Conservation (phyloP, 2,113 vertebrate species). For the Mixornis gularis region DNA sequence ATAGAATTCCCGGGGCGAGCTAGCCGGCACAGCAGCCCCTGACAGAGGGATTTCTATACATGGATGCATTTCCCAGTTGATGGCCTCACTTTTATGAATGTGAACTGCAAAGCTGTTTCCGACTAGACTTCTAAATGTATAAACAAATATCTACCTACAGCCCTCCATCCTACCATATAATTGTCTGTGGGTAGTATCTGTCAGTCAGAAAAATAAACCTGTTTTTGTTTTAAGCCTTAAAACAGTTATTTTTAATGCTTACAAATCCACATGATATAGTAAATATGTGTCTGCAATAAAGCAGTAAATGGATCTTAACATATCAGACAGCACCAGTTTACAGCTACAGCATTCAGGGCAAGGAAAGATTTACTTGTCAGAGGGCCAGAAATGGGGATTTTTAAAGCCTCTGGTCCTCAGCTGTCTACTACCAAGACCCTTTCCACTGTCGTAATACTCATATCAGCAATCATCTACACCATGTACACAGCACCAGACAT, state of each 20-base stretch:
- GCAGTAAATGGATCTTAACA: background rate
- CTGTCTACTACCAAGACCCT: background rate
- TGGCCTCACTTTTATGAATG: background rate
- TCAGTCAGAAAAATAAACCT: background rate
- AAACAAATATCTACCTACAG: background rate
- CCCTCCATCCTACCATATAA: background rate
- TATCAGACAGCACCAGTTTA: background rate
- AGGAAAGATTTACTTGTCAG: background rate
- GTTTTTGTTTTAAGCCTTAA: background rate
- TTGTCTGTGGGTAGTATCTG: background rate
- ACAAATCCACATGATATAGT: background rate
- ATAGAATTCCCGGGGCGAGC: too few species aligned
- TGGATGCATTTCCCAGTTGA: background rate
- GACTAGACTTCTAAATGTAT: background rate
- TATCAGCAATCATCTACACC: background rate
- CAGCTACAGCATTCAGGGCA: background rate
- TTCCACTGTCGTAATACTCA: background rate
- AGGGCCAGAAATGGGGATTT: background rate
- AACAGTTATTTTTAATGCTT: background rate
- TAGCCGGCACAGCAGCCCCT: too few species aligned
- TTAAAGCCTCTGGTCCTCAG: background rate
- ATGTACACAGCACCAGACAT: background rate
- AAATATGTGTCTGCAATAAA: background rate
- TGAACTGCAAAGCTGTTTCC: background rate
- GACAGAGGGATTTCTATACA: too few species aligned